Percentiles rank a stretch among this genome's conserved stretches.
phyloP scores from a whole-genome alignment of 2,888 invertebrate genomes.

The Abscondita cerata region DNA sequence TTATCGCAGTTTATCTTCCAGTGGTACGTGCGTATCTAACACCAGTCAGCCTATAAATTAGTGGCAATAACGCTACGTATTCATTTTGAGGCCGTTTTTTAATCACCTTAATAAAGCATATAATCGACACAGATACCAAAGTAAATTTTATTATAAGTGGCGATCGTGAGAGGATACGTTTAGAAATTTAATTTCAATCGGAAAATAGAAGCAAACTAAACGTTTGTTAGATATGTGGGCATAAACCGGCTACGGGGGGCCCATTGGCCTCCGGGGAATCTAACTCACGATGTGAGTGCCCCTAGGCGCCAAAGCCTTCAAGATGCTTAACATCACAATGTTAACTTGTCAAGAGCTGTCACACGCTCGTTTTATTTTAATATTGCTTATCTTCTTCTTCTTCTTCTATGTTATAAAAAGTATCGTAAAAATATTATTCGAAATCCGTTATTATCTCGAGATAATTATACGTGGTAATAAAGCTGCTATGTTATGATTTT shows the following conservation, averaged over 20 bases:
- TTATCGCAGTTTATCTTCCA: slow-evolving; percentile 49
- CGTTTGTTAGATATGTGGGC: slow-evolving; percentile 41
- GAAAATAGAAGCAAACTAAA: slow-evolving; percentile 38
- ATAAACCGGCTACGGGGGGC: slow-evolving; percentile 39
- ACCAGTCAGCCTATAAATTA: slow-evolving; percentile 50
- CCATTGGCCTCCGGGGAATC: slow-evolving; percentile 32
- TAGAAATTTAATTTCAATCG: slow-evolving; percentile 42
- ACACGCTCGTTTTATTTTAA: slow-evolving; percentile 35
- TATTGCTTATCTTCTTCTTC: slow-evolving; percentile 17
- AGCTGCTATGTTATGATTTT: slow-evolving; percentile 7
- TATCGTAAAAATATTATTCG: slow-evolving; percentile 21
- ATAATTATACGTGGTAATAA: slow-evolving; percentile 21
- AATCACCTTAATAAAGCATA: slow-evolving; percentile 46
- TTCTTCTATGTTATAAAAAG: slow-evolving; percentile 16
- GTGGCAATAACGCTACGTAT: slow-evolving; percentile 42
- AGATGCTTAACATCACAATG: slow-evolving; percentile 29
- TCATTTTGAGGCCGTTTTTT: slow-evolving; percentile 46
- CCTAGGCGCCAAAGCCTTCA: slow-evolving; percentile 35
- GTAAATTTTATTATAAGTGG: slow-evolving; percentile 46
- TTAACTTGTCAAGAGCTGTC: slow-evolving; percentile 36
- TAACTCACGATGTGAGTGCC: slow-evolving; percentile 35
- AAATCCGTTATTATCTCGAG: slow-evolving; percentile 24
- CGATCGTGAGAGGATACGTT: slow-evolving; percentile 44
- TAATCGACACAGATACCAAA: slow-evolving; percentile 45
- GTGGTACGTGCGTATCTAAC: slow-evolving; percentile 52